Evolutionary conservation across 2,113 vertebrate genomes (phyloP).

Genomic region (Neomonachus schauinslandi): DNA sequence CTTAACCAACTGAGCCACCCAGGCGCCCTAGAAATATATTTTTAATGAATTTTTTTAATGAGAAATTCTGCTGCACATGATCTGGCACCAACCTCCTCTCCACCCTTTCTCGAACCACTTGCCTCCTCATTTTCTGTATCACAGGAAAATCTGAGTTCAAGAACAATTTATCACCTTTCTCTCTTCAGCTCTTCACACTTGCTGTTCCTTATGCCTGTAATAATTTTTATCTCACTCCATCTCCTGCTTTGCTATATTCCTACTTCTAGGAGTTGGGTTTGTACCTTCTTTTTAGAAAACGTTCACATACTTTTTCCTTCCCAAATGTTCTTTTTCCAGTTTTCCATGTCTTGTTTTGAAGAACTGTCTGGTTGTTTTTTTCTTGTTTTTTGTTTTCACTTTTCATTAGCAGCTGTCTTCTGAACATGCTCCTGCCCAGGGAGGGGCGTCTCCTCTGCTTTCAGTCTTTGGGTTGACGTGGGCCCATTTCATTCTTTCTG

Average conservation of each 20-base stretch:
- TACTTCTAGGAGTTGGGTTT: not conserved
- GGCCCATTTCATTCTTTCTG: not conserved
- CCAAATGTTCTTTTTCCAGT: not conserved
- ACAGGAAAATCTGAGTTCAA: not conserved
- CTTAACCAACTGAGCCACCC: no score
- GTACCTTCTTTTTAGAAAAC: not conserved
- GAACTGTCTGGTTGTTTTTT: not conserved
- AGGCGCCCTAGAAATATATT: not conserved
- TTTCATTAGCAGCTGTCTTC: not conserved
- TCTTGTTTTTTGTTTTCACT: not conserved
- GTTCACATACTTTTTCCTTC: not conserved
- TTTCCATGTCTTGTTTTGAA: constrained; percentile 7
- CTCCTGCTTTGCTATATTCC: not conserved
- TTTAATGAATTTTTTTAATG: not conserved
- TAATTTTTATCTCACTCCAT: not conserved
- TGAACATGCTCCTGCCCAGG: not conserved
- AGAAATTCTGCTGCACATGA: not conserved
- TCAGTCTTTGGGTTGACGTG: not conserved
- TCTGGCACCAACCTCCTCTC: not conserved
- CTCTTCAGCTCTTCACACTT: not conserved
- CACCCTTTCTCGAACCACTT: not conserved
- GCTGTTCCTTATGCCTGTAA: not conserved
- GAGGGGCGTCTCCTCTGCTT: not conserved
- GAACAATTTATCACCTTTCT: not conserved
- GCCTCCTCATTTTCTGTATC: not conserved